phyloP scores from a whole-genome alignment of 2,797 vertebrate genomes.

The Sebastes umbrosus region DNA sequence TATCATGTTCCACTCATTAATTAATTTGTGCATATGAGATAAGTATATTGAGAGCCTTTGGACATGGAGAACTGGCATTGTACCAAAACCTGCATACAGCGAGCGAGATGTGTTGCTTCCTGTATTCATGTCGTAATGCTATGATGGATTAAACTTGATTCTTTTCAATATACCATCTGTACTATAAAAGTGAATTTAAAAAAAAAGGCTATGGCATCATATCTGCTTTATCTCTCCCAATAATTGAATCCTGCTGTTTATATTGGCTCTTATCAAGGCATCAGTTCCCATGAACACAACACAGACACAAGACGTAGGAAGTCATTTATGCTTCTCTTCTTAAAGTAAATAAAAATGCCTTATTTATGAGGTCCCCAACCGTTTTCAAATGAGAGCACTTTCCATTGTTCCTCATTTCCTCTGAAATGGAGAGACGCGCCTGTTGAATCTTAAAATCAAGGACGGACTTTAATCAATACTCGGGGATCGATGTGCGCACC shows the following conservation, averaged over 20 bases:
- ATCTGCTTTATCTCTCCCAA: background rate
- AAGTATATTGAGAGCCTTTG: background rate
- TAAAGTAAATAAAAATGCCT: slow-evolving; percentile 27
- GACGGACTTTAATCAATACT: slow-evolving; percentile 64
- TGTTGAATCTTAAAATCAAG: slow-evolving; percentile 69
- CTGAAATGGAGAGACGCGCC: slow-evolving; percentile 46
- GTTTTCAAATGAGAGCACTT: slow-evolving; percentile 30
- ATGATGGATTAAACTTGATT: background rate
- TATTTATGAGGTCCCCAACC: slow-evolving; percentile 34
- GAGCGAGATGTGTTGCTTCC: background rate
- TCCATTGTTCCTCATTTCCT: slow-evolving; percentile 52
- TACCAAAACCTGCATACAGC: background rate
- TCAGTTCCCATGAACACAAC: background rate
- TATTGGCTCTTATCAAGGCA: background rate
- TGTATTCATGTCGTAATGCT: background rate
- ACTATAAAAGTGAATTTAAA: background rate
- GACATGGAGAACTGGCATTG: background rate
- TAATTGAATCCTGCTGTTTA: background rate
- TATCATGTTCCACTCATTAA: too few relatives aligned
- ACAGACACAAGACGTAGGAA: background rate
- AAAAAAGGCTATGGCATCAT: background rate
- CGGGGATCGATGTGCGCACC: slow-evolving; percentile 60
- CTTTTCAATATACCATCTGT: background rate
- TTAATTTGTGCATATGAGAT: too few relatives aligned
- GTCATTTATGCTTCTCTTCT: background rate